These are phyloP conservation scores for Gymnarchus niloticus DNA, from an alignment of 2,113 vertebrate genomes.

Conservation along the genomic window DNA sequence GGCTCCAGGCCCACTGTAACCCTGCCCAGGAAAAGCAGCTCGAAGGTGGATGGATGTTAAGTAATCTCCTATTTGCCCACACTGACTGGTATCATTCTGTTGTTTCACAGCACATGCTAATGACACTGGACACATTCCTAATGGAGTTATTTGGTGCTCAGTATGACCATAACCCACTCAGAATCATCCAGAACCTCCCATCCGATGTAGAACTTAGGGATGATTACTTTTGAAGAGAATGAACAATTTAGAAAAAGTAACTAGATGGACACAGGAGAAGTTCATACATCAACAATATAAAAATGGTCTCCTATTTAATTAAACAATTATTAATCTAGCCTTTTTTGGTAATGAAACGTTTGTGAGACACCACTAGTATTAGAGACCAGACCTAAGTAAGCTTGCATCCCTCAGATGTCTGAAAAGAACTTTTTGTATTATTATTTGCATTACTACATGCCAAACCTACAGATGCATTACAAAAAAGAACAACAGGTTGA, in stretches of 20 bases:
- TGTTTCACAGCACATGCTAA: neutral
- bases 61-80: no score
- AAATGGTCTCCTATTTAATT: neutral
- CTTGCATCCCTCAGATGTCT: neutral
- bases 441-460: neutral
- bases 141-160: neutral
- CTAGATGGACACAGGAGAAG: neutral
- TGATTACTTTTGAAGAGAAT: neutral
- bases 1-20: no score
- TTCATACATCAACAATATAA: neutral
- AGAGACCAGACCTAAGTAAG: neutral
- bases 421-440: neutral
- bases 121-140: neutral
- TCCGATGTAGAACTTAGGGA: neutral
- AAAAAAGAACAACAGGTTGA: no score
- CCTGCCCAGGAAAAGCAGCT: no score
- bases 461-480: neutral
- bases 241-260: neutral
- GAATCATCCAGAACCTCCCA: neutral
- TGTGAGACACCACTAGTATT: neutral
- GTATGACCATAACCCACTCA: neutral
- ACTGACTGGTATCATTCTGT: no score
- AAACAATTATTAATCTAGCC: neutral
- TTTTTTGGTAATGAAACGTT: neutral
- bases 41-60: no score